A percentile compares a stretch with the other conserved stretches of the same genome.
These are phyloP conservation scores for Ameiurus melas DNA, from an alignment of 2,113 vertebrate species.

Conservation along the genomic window DNA sequence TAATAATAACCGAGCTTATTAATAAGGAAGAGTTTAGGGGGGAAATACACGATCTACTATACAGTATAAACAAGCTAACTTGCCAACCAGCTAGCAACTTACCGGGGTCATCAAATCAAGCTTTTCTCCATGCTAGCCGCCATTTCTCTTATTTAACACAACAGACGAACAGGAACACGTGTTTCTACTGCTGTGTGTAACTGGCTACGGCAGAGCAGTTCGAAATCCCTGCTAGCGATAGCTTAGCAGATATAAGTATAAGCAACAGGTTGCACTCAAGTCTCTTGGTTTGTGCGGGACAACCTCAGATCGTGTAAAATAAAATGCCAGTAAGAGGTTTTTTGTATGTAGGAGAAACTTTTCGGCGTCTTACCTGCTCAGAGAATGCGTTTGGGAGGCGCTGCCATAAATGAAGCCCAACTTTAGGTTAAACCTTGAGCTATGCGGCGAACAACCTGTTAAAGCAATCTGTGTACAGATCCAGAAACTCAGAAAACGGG, in stretches of 20 bases:
- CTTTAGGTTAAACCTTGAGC: background rate
- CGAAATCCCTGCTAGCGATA: background rate
- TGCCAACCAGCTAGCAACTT: background rate
- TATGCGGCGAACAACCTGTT: background rate
- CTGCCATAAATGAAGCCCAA: background rate
- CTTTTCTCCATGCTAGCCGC: background rate
- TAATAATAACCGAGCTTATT: background rate
- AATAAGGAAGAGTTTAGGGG: background rate
- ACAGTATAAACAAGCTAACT: background rate
- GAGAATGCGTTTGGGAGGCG: background rate
- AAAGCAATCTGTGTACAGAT: background rate
- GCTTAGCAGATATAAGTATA: background rate
- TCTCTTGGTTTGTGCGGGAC: background rate
- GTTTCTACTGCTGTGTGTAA: background rate
- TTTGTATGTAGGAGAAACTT: background rate
- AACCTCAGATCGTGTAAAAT: no score
- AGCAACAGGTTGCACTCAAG: slow-evolving; percentile 11
- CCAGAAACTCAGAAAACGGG: background rate
- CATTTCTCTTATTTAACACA: background rate
- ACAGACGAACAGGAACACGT: background rate
- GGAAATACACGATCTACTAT: rapidly evolving
- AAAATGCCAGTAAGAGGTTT: no score
- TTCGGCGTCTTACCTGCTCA: slow-evolving; percentile 7
- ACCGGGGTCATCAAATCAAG: background rate
- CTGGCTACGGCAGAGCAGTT: background rate